A percentile compares a stretch with the other conserved stretches of the same genome.
These are phyloP conservation scores for Monopterus albus DNA, from an alignment of 2,113 vertebrate species.

Conservation along the genomic window DNA sequence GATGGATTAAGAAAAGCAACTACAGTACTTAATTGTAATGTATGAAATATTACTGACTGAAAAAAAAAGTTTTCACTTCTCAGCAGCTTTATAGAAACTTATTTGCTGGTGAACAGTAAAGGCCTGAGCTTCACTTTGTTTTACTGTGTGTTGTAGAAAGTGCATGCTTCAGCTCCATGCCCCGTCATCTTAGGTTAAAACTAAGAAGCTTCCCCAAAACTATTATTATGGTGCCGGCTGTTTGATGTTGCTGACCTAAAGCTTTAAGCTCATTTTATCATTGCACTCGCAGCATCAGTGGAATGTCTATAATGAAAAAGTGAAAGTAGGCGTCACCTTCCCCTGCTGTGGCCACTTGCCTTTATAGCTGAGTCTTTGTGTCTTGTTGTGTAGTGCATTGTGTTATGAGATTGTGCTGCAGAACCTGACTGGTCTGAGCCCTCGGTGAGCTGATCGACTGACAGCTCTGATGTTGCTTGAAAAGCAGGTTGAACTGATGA, in stretches of 20 bases:
- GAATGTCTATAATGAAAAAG: conserved; percentile 34
- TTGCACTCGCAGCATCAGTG: conserved; percentile 45
- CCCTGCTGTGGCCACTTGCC: conserved; percentile 28
- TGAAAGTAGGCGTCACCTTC: conserved; percentile 24
- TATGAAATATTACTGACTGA: no score
- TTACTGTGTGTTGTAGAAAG: conserved; percentile 20
- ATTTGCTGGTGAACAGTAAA: conserved; percentile 2
- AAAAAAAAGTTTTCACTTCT: no score
- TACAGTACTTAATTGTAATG: no score
- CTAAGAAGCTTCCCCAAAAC: conserved; percentile 19
- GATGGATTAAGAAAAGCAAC: no score
- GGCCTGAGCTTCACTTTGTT: conserved; percentile 3
- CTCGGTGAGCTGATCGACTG: conserved; percentile 49
- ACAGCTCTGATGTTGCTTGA: conserved; percentile 75
- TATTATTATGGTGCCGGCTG: conserved; percentile 43
- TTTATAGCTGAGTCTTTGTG: conserved; percentile 33
- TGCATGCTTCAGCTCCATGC: conserved; percentile 30
- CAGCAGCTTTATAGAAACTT: background rate
- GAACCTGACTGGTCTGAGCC: conserved; percentile 38
- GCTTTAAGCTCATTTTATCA: conserved; percentile 66
- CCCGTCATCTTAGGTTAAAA: conserved; percentile 47
- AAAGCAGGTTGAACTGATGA: conserved; percentile 67
- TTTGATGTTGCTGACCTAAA: conserved; percentile 68
- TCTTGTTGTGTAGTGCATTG: conserved; percentile 46
- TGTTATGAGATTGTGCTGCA: conserved; percentile 38